These are phyloP conservation scores for Drosophila setifemur DNA, from an alignment of 1,140 invertebrate genomes.

Conservation along the genomic window DNA sequence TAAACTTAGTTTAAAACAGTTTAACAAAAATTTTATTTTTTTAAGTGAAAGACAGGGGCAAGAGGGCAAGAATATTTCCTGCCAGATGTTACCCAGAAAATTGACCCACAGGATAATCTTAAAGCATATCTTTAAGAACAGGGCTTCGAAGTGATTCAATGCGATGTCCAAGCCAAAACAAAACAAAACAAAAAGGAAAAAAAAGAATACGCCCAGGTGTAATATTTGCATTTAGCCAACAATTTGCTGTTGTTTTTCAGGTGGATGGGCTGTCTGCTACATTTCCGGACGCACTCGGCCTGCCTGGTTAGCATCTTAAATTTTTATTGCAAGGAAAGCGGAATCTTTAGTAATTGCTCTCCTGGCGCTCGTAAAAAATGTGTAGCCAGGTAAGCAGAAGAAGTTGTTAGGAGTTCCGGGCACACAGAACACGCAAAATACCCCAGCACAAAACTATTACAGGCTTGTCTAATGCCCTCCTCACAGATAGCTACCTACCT, in stretches of 20 bases:
- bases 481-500: too few relatives aligned
- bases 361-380: constrained; percentile 73
- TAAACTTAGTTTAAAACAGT: too few relatives aligned
- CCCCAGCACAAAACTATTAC: constrained; percentile 44
- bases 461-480: constrained; percentile 44
- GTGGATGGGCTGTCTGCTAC: constrained; percentile 2
- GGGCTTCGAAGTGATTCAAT: constrained; percentile 7
- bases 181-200: not conserved
- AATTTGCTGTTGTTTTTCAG: constrained; percentile 49
- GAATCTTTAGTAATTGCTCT: constrained; percentile 77
- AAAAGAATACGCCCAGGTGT: constrained; percentile 63
- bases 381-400: constrained; percentile 78
- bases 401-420: constrained; percentile 32
- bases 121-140: constrained; percentile 31
- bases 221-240: constrained; percentile 74
- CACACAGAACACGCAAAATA: constrained; percentile 49
- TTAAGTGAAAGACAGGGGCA: not conserved
- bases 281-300: constrained; percentile 1
- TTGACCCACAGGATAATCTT: constrained; percentile 18
- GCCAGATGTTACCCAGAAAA: constrained; percentile 8
- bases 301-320: constrained; percentile 62
- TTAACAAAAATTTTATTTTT: too few relatives aligned
- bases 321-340: constrained; percentile 74
- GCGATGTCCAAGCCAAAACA: not conserved
- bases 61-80: too few relatives aligned